phyloP scores from a whole-genome alignment of 2,797 vertebrate genomes.

The Neoniphon sammara region DNA sequence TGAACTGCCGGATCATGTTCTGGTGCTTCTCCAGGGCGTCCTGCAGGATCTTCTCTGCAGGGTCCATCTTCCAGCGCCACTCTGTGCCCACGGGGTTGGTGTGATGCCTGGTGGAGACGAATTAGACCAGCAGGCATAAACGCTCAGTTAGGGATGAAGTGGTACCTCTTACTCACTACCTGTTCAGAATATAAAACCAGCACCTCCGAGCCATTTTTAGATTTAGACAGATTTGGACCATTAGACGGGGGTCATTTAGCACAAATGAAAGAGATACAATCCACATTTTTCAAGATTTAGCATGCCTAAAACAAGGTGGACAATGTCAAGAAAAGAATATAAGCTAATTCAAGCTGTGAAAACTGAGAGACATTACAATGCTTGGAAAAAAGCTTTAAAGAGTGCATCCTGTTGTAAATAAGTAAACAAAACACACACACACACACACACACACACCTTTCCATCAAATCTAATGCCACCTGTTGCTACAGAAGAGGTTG shows the following conservation, averaged over 20 bases:
- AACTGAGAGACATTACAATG: too few relatives aligned
- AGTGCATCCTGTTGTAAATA: too few relatives aligned
- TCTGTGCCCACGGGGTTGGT: conserved; percentile 97
- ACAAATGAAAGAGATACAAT: too few relatives aligned
- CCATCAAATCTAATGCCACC: conserved; percentile 39
- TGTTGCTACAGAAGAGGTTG: conserved; percentile 36
- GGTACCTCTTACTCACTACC: background rate
- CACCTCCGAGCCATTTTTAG: too few relatives aligned
- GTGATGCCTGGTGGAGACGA: conserved; percentile 85
- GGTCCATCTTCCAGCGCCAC: conserved; percentile 97
- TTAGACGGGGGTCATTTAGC: too few relatives aligned
- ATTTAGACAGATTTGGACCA: too few relatives aligned
- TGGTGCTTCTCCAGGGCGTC: conserved; percentile 91
- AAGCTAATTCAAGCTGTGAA: too few relatives aligned
- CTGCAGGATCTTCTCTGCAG: conserved; percentile 89
- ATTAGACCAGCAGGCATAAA: conserved; percentile 15
- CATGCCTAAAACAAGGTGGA: too few relatives aligned
- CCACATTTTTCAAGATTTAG: too few relatives aligned
- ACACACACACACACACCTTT: background rate
- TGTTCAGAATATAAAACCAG: background rate
- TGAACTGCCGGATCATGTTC: conserved; percentile 93
- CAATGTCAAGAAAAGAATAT: too few relatives aligned
- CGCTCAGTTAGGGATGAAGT: conserved; percentile 5
- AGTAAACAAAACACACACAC: conserved; percentile 28
- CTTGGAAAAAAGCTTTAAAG: too few relatives aligned